Conservation (phyloP, 2,113 vertebrate species). For the Macrotis lagotis region DNA sequence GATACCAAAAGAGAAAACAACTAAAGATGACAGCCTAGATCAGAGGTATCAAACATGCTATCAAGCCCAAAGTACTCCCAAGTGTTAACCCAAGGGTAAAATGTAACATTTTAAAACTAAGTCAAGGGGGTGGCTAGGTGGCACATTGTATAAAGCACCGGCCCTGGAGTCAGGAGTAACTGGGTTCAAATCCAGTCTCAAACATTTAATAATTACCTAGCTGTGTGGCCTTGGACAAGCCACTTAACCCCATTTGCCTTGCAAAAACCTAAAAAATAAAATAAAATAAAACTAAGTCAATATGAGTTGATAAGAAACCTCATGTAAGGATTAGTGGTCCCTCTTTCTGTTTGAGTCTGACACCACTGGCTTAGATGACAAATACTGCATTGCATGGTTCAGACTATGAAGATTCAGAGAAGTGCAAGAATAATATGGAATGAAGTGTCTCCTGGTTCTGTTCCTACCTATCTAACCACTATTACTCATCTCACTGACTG, state of each 20-base stretch:
- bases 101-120: background rate
- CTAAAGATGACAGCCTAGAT: background rate
- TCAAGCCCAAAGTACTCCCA: background rate
- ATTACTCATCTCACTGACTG: background rate
- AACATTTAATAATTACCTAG: too few species aligned
- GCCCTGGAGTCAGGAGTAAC: too few species aligned
- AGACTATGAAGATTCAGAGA: background rate
- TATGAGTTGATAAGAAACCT: background rate
- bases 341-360: background rate
- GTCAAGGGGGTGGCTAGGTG: too few species aligned
- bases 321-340: too few species aligned
- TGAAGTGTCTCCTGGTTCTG: background rate
- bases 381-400: background rate
- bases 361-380: background rate
- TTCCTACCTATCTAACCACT: background rate
- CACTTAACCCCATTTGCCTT: too few species aligned
- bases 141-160: too few species aligned
- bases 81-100: too few species aligned
- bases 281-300: background rate
- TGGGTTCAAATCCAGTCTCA: too few species aligned
- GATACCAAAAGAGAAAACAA: background rate
- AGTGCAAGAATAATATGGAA: background rate
- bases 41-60: background rate
- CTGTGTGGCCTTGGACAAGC: too few species aligned
- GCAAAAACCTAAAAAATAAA: too few species aligned